A percentile compares a stretch with the other conserved stretches of the same genome.
These are phyloP conservation scores for Heliconius eleuchia DNA, from an alignment of 1,140 invertebrate species.

Conservation along the genomic window DNA sequence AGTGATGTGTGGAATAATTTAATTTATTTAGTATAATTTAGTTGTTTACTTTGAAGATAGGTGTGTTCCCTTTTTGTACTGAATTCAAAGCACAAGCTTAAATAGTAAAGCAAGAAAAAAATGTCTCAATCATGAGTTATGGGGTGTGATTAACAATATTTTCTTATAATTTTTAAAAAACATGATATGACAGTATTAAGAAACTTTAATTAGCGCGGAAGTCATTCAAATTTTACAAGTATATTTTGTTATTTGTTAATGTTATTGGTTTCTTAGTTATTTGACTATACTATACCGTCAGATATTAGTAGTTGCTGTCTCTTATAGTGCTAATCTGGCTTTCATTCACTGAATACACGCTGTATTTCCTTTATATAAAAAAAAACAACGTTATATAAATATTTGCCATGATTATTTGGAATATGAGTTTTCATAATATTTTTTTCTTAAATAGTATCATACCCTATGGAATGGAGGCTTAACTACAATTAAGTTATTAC, in stretches of 20 bases:
- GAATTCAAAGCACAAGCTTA: slow-evolving; percentile 51
- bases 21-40: slow-evolving; percentile 76
- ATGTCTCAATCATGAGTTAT: background rate
- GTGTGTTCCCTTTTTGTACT: slow-evolving; percentile 73
- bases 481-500: slow-evolving; percentile 27
- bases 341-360: background rate
- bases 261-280: too few relatives aligned
- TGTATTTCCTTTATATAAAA: too few relatives aligned
- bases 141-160: background rate
- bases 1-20: slow-evolving; percentile 59
- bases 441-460: slow-evolving; percentile 6
- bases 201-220: background rate
- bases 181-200: background rate
- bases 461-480: slow-evolving; percentile 24
- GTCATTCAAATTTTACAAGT: background rate
- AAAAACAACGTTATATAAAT: background rate
- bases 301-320: slow-evolving; percentile 9
- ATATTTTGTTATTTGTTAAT: too few relatives aligned
- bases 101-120: background rate
- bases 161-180: background rate
- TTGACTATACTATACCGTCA: background rate
- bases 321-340: background rate
- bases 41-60: slow-evolving; percentile 63
- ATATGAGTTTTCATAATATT: background rate
- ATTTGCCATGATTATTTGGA: background rate